Evolutionary conservation across 2,797 vertebrate species (phyloP).

Genomic region (Crocidura indochinensis): DNA sequence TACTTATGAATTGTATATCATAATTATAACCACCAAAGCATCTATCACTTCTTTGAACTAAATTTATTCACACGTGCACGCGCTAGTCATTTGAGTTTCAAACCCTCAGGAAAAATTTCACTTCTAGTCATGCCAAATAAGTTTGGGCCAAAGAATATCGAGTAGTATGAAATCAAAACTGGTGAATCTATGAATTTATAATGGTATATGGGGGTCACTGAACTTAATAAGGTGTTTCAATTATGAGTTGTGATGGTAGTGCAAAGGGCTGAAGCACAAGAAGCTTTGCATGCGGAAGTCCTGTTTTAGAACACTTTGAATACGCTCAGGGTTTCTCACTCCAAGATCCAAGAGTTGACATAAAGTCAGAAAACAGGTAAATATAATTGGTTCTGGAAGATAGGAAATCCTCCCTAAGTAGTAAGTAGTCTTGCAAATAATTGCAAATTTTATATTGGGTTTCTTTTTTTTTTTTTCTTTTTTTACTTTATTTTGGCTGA

Average conservation of each 20-base stretch:
- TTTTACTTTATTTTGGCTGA: no score
- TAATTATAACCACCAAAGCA: background rate
- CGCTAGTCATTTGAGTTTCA: background rate
- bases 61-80: background rate
- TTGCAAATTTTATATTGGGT: background rate
- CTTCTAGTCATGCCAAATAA: conserved; percentile 20
- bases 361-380: conserved; percentile 30
- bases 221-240: background rate
- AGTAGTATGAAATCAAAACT: background rate
- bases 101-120: conserved; percentile 20
- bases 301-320: no score
- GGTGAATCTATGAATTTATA: conserved; percentile 18
- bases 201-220: background rate
- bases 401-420: background rate
- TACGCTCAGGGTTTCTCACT: no score
- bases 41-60: background rate
- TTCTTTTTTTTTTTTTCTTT: no score
- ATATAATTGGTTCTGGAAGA: background rate
- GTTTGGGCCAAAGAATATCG: conserved; percentile 15
- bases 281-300: no score
- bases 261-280: no score
- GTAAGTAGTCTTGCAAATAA: background rate
- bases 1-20: conserved; percentile 25
- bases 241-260: background rate
- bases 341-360: background rate